Evolutionary conservation across 2,113 vertebrate genomes (phyloP).

Genomic region (Carlito syrichta): DNA sequence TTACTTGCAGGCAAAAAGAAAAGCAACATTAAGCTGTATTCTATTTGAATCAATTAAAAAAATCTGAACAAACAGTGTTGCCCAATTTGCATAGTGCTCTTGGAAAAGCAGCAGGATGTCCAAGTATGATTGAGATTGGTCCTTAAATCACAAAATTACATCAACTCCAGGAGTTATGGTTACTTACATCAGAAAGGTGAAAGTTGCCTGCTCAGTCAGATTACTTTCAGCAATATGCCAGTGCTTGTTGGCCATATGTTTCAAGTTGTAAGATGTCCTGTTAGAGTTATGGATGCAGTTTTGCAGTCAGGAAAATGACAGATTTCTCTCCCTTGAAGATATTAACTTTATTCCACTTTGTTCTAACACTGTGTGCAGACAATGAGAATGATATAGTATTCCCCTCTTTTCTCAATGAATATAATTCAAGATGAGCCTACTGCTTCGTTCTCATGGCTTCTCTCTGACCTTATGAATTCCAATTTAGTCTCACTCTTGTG

Average conservation of each 20-base stretch:
- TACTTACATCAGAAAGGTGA: conserved; percentile 72
- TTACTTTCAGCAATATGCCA: conserved; percentile 70
- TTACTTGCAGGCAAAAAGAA: conserved; percentile 3
- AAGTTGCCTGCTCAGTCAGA: conserved; percentile 68
- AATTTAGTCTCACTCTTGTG: background rate
- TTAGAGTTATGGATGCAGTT: conserved; percentile 70
- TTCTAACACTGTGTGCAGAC: conserved; percentile 67
- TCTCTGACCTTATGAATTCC: conserved; percentile 41
- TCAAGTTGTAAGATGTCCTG: conserved; percentile 65
- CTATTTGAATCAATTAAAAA: background rate
- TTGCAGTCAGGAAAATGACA: conserved; percentile 65
- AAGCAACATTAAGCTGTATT: conserved; percentile 20
- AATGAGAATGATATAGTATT: conserved; percentile 64
- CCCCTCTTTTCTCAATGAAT: conserved; percentile 46
- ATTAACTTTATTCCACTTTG: conserved; percentile 74
- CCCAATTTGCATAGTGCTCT: conserved; percentile 61
- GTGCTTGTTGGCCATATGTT: conserved; percentile 64
- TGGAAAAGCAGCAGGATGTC: conserved; percentile 46
- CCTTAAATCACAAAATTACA: conserved; percentile 64
- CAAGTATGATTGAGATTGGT: conserved; percentile 57
- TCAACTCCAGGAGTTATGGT: conserved; percentile 57
- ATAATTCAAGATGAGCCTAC: conserved; percentile 60
- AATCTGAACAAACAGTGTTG: background rate
- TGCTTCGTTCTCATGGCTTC: background rate
- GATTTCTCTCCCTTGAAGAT: conserved; percentile 68